phyloP scores from a whole-genome alignment of 2,888 invertebrate species.

The Dicranocentrus wangi region DNA sequence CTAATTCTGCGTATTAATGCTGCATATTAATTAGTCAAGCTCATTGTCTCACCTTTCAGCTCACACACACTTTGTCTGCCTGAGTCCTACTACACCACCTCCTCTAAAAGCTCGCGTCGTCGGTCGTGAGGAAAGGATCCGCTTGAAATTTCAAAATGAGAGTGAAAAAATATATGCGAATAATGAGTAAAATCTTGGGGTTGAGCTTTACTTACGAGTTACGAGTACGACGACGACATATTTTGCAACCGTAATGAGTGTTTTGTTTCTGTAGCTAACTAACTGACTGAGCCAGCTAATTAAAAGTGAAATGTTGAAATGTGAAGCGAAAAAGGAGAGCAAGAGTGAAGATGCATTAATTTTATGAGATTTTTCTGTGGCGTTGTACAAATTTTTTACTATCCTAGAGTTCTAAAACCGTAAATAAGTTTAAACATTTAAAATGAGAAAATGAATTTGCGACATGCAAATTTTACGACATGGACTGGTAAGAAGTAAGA shows the following conservation, averaged over 20 bases:
- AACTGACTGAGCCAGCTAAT: slow-evolving; percentile 27
- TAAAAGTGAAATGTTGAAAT: slow-evolving; percentile 49
- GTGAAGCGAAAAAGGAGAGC: slow-evolving; percentile 30
- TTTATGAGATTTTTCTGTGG: slow-evolving; percentile 10
- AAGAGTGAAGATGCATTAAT: slow-evolving; percentile 35
- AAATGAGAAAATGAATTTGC: not conserved
- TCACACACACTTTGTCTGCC: not conserved
- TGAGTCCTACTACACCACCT: no score
- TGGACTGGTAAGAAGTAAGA: not conserved
- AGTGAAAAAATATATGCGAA: slow-evolving; percentile 1
- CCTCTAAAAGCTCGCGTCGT: not conserved
- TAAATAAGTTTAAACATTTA: not conserved
- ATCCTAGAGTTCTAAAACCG: not conserved
- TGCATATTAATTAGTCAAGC: not conserved
- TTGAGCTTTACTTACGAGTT: no score
- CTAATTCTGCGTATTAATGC: slow-evolving; percentile 4
- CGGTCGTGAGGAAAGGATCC: slow-evolving; percentile 1
- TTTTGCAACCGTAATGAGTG: slow-evolving; percentile 16
- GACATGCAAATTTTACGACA: no score
- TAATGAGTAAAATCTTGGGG: no score
- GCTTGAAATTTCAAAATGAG: slow-evolving; percentile 8
- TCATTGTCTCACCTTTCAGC: not conserved
- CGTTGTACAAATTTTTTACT: slow-evolving; percentile 2
- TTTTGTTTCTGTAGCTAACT: not conserved
- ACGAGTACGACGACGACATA: no score